Conservation (phyloP, 2,888 invertebrate species). For the Epistrophe grossulariae region DNA sequence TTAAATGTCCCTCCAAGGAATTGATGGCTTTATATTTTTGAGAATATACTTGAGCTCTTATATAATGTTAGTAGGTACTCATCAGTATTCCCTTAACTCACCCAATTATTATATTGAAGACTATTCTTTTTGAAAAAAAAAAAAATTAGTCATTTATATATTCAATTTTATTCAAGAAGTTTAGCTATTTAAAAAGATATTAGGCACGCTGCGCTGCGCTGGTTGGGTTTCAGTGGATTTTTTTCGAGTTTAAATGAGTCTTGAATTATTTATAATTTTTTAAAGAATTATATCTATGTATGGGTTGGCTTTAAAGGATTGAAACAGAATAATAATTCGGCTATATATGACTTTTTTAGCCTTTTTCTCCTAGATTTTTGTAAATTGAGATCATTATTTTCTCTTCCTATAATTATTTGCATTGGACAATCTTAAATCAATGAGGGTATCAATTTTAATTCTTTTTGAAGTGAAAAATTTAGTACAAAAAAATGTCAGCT, state of each 20-base stretch:
- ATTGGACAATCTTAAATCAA: too few relatives aligned
- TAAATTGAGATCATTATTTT: too few relatives aligned
- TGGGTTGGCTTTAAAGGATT: neutral
- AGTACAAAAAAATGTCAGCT: too few relatives aligned
- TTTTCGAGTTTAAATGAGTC: neutral
- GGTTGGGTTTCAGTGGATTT: neutral
- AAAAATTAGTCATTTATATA: neutral
- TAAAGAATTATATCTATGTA: neutral
- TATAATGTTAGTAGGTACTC: neutral
- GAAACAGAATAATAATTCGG: too few relatives aligned
- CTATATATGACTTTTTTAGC: too few relatives aligned
- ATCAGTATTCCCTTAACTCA: neutral
- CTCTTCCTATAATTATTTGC: too few relatives aligned
- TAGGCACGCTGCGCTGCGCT: neutral
- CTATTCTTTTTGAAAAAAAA: neutral
- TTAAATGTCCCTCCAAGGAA: constrained; percentile 8
- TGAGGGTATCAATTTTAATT: too few relatives aligned
- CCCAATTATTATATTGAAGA: neutral
- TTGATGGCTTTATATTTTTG: neutral
- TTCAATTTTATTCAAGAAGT: neutral
- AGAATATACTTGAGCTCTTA: neutral
- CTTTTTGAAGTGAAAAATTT: too few relatives aligned
- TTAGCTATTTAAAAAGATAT: neutral
- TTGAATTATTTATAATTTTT: neutral
- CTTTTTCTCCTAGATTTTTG: too few relatives aligned